Evolutionary conservation across 2,888 invertebrate genomes (phyloP).

Genomic region (Nycteola revayana): DNA sequence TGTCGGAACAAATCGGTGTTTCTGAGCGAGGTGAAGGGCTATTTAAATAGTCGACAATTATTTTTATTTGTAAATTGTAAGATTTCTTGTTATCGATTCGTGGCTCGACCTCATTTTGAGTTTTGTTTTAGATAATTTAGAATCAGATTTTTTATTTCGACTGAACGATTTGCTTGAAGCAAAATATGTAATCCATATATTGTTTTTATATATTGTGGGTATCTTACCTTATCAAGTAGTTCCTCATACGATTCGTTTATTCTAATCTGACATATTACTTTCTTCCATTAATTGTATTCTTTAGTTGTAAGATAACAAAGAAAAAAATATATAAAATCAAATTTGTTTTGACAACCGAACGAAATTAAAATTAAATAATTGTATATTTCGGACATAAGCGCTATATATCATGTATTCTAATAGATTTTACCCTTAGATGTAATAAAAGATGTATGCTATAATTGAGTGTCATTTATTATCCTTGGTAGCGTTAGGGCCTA

Average conservation of each 20-base stretch:
- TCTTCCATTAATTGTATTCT: slow-evolving; percentile 63
- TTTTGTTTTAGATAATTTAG: slow-evolving; percentile 20
- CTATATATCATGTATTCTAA: slow-evolving; percentile 68
- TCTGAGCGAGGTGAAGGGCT: slow-evolving; percentile 23
- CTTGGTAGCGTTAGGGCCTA: too few species aligned
- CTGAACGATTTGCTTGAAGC: slow-evolving; percentile 19
- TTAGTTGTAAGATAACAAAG: slow-evolving; percentile 62
- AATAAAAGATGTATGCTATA: slow-evolving; percentile 52
- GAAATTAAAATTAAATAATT: slow-evolving; percentile 73
- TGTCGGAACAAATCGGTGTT: slow-evolving; percentile 46
- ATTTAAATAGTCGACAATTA: neutral
- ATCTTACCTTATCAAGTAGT: slow-evolving; percentile 25
- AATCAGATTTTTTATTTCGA: slow-evolving; percentile 8
- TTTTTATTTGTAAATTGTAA: neutral
- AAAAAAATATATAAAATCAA: slow-evolving; percentile 57
- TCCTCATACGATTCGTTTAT: slow-evolving; percentile 46
- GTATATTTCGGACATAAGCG: slow-evolving; percentile 72
- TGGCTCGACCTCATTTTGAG: slow-evolving; percentile 1
- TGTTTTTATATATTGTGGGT: slow-evolving; percentile 17
- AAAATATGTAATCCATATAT: slow-evolving; percentile 23
- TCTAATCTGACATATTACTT: slow-evolving; percentile 49
- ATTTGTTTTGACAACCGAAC: slow-evolving; percentile 61
- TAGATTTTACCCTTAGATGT: slow-evolving; percentile 53
- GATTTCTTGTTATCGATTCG: neutral
- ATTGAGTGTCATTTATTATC: slow-evolving; percentile 25